Evolutionary conservation across 2,797 vertebrate genomes (phyloP), one percentile per base, ranked within the genome.

Genomic region (Schizopygopsis malacanthus): DNA sequence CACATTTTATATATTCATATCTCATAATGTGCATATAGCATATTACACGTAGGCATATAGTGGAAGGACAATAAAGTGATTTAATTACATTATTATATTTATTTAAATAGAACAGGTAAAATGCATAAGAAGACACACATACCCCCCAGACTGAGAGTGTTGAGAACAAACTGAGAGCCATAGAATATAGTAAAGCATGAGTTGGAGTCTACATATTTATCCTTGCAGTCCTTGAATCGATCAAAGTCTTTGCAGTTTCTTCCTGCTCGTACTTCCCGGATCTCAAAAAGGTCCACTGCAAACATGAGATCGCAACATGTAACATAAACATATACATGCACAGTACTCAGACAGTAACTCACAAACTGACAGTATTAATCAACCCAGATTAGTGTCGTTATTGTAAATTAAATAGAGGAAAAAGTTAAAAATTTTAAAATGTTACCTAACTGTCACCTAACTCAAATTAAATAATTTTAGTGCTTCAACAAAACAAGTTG

Each of bases 241-340:
- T 99, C 98, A 82, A 99, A 99, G 89, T 99, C 98, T 87, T 97
- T 99, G 37, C 96, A 96, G 93, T 96, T 98, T 90, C 96, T 97
- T 37, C 98, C 98, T 0, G 94, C 94, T 0, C 98, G 96, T 47
- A 99, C 93, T 92, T 99, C 98, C 90, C 97, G 96, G 90, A 99
- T 97, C 90, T 99, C 98, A 91, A 93, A 95, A 88, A 99, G 92
- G 87, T 99, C 98, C 97, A 99, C 98, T 99, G 72, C 15, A 84
- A 87, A 79, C 63, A 79, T 20, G 50, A 80, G 70, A 71, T 6
- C 1, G n/a, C 3, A 28, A 10, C 47, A 82, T 61, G n/a, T 71
- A 20, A 41, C n/a, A 50, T 10, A 37, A 67, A 67, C 33, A 73
- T 28, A 18, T 11, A 73, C 28, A 50, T 9, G 9, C 16, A 50